These are phyloP conservation scores for Monarcha castaneiventris DNA, from an alignment of 2,113 vertebrate genomes.

Conservation along the genomic window DNA sequence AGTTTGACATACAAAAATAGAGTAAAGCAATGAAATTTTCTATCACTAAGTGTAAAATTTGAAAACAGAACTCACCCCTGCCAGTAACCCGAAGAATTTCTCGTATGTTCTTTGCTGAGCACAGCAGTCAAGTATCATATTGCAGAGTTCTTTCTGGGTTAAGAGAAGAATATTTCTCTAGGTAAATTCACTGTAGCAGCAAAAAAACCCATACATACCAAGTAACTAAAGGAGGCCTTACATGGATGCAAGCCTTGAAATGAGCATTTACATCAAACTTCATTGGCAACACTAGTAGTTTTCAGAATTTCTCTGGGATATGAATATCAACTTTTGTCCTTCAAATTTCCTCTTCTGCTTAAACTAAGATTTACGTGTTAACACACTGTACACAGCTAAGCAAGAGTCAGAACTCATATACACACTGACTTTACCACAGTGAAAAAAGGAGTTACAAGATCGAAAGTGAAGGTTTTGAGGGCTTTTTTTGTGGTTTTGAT, in stretches of 20 bases:
- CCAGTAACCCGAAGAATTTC: slow-evolving; percentile 97
- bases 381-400: not conserved
- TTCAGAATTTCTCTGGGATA: not conserved
- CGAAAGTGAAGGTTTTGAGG: not conserved
- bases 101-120: slow-evolving; percentile 98
- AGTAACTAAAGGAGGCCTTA: not conserved
- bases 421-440: not conserved
- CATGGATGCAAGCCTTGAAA: not conserved
- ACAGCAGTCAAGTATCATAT: slow-evolving; percentile 99
- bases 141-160: slow-evolving; percentile 95
- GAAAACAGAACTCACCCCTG: slow-evolving; percentile 84
- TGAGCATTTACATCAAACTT: not conserved
- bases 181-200: slow-evolving; percentile 28
- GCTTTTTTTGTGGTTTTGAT: rapidly evolving
- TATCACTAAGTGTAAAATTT: not conserved
- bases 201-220: not conserved
- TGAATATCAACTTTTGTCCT: not conserved
- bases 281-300: not conserved
- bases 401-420: not conserved
- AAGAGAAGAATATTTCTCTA: not conserved
- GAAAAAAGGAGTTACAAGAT: not conserved
- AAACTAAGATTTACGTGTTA: not conserved
- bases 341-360: not conserved
- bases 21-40: not conserved
- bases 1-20: not conserved